These are phyloP conservation scores for Fringilla coelebs DNA, from an alignment of 2,797 vertebrate species.

Conservation along the genomic window DNA sequence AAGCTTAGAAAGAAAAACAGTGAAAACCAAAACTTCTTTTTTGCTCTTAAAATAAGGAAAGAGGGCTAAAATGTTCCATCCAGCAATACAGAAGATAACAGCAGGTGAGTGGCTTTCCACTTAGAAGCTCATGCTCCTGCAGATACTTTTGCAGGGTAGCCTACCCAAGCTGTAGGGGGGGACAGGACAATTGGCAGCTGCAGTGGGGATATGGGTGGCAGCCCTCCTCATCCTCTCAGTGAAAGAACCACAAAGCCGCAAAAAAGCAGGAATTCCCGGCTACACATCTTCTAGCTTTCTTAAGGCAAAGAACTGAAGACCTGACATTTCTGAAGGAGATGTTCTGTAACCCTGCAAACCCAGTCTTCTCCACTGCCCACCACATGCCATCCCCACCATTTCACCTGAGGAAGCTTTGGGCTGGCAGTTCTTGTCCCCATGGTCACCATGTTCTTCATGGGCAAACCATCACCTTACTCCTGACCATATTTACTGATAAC, in stretches of 20 bases:
- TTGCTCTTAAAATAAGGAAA: not conserved
- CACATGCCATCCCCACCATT: rapidly evolving
- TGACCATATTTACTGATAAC: not conserved
- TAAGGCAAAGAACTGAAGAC: not conserved
- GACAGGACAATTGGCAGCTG: rapidly evolving
- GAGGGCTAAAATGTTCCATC: not conserved
- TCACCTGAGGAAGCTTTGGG: not conserved
- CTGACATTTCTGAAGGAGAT: not conserved
- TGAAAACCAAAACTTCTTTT: not conserved
- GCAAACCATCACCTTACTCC: not conserved
- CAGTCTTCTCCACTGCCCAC: not conserved
- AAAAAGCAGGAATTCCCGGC: not conserved
- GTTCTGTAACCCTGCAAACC: not conserved
- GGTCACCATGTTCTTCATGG: not conserved
- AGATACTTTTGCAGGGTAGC: not conserved
- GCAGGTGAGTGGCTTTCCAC: not conserved
- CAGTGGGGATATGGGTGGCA: too few species aligned
- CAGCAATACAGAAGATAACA: not conserved
- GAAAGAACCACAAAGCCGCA: not conserved
- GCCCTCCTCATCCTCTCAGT: not conserved
- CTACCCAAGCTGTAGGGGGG: not conserved
- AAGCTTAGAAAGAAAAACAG: not conserved
- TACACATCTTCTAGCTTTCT: not conserved
- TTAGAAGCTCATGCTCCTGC: not conserved
- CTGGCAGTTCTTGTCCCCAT: not conserved